phyloP scores from a whole-genome alignment of 1,140 invertebrate species.

The Cepaea nemoralis region DNA sequence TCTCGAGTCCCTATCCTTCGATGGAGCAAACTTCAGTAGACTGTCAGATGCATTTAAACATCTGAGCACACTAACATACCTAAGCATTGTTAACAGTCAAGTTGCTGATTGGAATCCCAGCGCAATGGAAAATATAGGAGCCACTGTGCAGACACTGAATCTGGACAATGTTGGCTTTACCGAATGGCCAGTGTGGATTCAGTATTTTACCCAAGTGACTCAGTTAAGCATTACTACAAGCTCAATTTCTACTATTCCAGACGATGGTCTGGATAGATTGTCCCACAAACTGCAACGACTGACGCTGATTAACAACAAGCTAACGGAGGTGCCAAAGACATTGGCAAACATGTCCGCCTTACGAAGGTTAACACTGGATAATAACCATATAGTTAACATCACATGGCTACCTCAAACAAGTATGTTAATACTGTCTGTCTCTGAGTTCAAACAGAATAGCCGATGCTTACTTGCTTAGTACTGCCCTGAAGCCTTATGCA shows the following conservation, averaged over 20 bases:
- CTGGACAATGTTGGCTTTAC: not conserved
- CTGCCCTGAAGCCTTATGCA: not conserved
- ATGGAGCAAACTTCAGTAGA: not conserved
- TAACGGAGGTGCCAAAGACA: not conserved
- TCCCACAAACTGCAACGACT: not conserved
- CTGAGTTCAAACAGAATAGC: not conserved
- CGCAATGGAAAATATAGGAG: not conserved
- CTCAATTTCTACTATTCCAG: not conserved
- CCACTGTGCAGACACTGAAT: not conserved
- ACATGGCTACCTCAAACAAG: not conserved
- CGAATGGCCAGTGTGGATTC: not conserved
- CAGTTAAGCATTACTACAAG: not conserved
- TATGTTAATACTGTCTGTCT: not conserved
- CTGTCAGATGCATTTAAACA: not conserved
- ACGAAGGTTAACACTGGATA: not conserved
- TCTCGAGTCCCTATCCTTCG: not conserved
- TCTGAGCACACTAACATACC: not conserved
- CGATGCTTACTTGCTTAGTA: not conserved
- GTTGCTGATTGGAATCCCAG: not conserved
- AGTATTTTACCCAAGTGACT: not conserved
- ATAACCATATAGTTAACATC: not conserved
- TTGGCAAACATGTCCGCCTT: not conserved
- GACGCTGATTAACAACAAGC: not conserved
- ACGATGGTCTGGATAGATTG: not conserved
- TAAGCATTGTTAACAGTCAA: not conserved